Base-by-base conservation (phyloP, 2,888 invertebrate genomes). In the Osedax frankpressi region DNA sequence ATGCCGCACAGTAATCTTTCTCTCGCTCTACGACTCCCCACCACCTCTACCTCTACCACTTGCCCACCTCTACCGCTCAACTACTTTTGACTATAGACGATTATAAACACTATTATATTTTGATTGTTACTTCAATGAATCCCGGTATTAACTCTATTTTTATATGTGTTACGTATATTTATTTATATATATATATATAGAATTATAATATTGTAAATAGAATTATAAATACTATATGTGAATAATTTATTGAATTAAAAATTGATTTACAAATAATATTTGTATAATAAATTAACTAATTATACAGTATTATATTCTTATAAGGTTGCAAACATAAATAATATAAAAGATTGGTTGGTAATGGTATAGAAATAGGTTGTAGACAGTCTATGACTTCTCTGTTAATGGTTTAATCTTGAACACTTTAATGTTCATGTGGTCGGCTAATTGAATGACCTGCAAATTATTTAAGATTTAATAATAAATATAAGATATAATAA, bases 381-480 rank as follows among this genome's bases (percentile, higher is more conserved):
- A n/a, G n/a, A n/a, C n/a, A n/a, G n/a, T n/a, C 44, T 44, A 44
- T 44, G 44, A 44, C 19, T 44, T 44, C 44, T 44, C 44, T 11
- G 19, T 19, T 19, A 44, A 19, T 44, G 19, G 19, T 19, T 44
- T 44, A 19, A 69, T 26, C 28, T 26, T 76, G 63, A 78, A 78
- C 11, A 77, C 77, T 30, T 76, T 74, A 59, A 78, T 78, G 73
- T 78, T 75, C 67, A 78, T 73, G 67, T 78, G 78, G 24, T 77
- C 76, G 1, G 78, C 76, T 68, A 78, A 67, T 69, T 78, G 77
- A 30, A 76, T 75, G 2, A 78, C 78, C 78, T 78, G 76, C 24
- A 26, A 19, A 44, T 44, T 6, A 44, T 44, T 6, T 44, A 6
- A 44, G 6, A 44, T 44, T n/a, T n/a, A n/a, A n/a, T n/a, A n/a